phyloP scores from a whole-genome alignment of 2,113 vertebrate species.

The Symphodus melops region DNA sequence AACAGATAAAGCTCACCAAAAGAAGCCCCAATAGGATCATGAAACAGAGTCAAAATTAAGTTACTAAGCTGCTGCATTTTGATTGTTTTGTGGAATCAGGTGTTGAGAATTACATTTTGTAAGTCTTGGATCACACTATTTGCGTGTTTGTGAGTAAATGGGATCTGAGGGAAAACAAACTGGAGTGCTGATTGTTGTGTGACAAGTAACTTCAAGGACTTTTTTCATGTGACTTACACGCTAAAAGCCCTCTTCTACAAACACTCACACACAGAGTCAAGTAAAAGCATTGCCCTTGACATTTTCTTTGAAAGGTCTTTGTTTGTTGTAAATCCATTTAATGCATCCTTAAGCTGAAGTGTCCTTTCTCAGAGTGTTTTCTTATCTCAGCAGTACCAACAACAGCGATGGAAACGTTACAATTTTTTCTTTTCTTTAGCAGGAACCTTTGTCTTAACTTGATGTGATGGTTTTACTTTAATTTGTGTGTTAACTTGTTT shows the following conservation, averaged over 20 bases:
- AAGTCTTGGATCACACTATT: no score
- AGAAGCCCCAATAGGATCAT: no score
- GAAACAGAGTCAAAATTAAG: no score
- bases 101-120: no score
- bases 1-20: no score
- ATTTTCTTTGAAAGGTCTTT: constrained; percentile 51
- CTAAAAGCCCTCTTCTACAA: constrained; percentile 12
- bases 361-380: not conserved
- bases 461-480: not conserved
- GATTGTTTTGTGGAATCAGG: no score
- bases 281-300: constrained; percentile 43
- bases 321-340: constrained; percentile 29
- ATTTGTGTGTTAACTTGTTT: not conserved
- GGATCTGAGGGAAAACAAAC: not conserved
- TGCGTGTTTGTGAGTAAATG: not conserved
- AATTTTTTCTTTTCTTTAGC: not conserved
- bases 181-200: constrained; percentile 9
- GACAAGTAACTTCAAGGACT: constrained; percentile 14
- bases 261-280: not conserved
- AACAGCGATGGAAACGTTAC: not conserved
- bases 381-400: not conserved
- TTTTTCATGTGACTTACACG: constrained; percentile 24
- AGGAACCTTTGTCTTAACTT: not conserved
- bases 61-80: no score
- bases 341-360: constrained; percentile 4